A percentile compares a stretch with the other conserved stretches of the same genome.
Conservation (phyloP, 2,888 invertebrate genomes). For the Corythucha ciliata region DNA sequence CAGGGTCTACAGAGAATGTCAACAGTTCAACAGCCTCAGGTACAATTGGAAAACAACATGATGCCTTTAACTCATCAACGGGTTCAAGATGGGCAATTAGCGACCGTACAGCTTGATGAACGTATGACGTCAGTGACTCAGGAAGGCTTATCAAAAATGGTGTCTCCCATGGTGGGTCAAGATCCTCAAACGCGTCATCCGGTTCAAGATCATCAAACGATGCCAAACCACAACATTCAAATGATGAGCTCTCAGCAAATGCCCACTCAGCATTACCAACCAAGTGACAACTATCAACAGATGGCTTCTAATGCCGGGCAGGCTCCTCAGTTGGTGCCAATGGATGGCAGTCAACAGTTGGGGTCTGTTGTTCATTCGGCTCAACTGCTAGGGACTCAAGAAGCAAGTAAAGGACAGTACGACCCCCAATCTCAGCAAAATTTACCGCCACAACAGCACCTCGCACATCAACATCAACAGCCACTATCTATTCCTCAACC, state of each 20-base stretch:
- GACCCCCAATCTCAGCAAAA: constrained; percentile 37
- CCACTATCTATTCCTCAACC: no score
- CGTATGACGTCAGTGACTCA: constrained; percentile 37
- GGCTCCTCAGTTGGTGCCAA: neutral
- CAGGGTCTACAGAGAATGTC: constrained; percentile 8
- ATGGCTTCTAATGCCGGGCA: constrained; percentile 41
- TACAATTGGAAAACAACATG: constrained; percentile 1
- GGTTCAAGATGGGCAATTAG: no score
- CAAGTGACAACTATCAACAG: constrained; percentile 38
- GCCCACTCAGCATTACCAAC: neutral
- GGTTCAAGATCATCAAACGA: constrained; percentile 27
- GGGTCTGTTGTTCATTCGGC: neutral
- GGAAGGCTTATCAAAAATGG: neutral
- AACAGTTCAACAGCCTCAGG: neutral
- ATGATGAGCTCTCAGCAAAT: constrained; percentile 9
- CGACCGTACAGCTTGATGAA: no score
- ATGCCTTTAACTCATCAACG: no score
- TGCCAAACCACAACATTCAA: constrained; percentile 42
- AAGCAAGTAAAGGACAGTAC: constrained; percentile 8
- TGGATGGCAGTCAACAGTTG: neutral
- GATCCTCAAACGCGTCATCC: no score
- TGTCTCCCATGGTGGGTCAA: no score
- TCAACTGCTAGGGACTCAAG: constrained; percentile 1
- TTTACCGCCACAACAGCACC: constrained; percentile 18
- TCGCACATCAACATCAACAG: constrained; percentile 31